Evolutionary conservation across 2,113 vertebrate species (phyloP), one percentile per base, ranked within the genome.

Genomic region (Centropus bengalensis): DNA sequence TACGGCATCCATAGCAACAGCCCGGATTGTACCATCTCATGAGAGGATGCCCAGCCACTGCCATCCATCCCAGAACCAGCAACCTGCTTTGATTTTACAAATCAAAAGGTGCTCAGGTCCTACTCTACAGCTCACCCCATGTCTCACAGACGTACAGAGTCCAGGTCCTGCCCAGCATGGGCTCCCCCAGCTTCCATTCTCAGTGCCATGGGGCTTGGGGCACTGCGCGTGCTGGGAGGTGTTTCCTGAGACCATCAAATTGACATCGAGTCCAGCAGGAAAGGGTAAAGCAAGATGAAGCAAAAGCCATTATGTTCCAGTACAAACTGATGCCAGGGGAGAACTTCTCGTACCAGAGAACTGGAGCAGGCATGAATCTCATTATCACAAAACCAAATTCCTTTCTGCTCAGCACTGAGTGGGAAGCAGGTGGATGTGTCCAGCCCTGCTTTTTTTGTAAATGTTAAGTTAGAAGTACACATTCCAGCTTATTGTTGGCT

Each of bases 1-100:
- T 32, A 78, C 49, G 30, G 89, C 91, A 93, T 84, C 73, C 89
- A 80, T 12, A 40, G 91, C 71, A 82, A 90, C 69, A 90, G 78
- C 74, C 59, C 32, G 2, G 71, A 44, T 27, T 4, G 66, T 32
- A 67, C 26, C 24, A 17, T 19, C 32, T 32, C 74, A 49, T 49
- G 4, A 6, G 8, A 22, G 70, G 78, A 86, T 15, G 56, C 75
- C 32, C 38, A 49, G 54, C 77, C 64, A 27, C 51, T 26, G 15
- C 4, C 45, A 51, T 8, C 54, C 1, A 1, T 68, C 56, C 67
- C 51, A 32, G 52, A n/a, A 55, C 11, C 79, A 56, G n/a, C 60
- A 52, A 8, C 49, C 47, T 30, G 80, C 60, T 52, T 28, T 9
- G 12, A 26, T n/a, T 18, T 58, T 5, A 60, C 32, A 12, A 8